phyloP scores from a whole-genome alignment of 1,140 invertebrate genomes.

The Pseudomyrmex dendroicus region DNA sequence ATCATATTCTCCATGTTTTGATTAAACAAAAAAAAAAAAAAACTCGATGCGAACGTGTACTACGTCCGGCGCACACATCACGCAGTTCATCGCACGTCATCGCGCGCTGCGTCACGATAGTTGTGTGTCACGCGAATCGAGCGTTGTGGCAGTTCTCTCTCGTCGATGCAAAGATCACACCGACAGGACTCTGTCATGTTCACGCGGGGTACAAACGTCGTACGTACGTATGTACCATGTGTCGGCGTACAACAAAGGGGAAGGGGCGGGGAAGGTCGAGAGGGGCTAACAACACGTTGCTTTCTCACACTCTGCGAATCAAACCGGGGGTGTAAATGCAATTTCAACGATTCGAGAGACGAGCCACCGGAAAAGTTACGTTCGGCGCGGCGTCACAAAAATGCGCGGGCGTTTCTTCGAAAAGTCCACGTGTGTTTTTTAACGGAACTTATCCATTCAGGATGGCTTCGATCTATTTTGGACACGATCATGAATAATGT shows the following conservation, averaged over 20 bases:
- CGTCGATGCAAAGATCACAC: conserved; percentile 67
- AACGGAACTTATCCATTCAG: conserved; percentile 28
- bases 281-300: neutral
- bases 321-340: conserved; percentile 53
- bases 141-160: conserved; percentile 52
- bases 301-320: conserved; percentile 9
- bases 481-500: neutral
- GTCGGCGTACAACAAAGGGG: neutral
- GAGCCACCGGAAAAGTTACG: conserved; percentile 40
- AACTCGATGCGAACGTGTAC: conserved; percentile 11
- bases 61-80: conserved; percentile 14
- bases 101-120: conserved; percentile 38
- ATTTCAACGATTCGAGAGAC: conserved; percentile 58
- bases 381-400: conserved; percentile 43
- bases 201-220: conserved; percentile 17
- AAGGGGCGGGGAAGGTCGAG: too few species aligned
- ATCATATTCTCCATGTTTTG: conserved; percentile 23
- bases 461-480: conserved; percentile 9
- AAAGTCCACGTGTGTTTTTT: neutral
- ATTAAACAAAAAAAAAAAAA: conserved; percentile 43
- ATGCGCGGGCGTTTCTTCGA: conserved; percentile 6
- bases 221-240: neutral
- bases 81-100: conserved; percentile 52
- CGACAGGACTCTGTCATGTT: conserved; percentile 62
- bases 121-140: conserved; percentile 36